Evolutionary conservation across 2,888 invertebrate genomes (phyloP), one percentile per base, ranked within the genome.

Genomic region (Malthinus seriepunctatus): DNA sequence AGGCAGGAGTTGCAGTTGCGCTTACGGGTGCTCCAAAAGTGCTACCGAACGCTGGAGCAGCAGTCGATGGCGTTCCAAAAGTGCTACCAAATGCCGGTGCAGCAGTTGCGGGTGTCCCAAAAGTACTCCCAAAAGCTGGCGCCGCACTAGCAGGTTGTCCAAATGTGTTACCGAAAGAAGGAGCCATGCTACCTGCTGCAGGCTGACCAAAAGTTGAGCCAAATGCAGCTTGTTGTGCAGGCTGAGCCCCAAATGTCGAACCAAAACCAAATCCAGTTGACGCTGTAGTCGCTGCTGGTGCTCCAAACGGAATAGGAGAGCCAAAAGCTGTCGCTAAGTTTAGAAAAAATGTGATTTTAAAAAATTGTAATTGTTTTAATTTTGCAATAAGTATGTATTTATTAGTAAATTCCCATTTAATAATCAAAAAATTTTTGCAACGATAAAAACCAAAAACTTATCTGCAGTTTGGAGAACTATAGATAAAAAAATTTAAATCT

Each of bases 261-360:
- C 83, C 83, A 73, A 83, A 83, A 38, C 76, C 80, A 68, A 81
- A 81, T 8, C 79, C 79, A n/a, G 80, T 73, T 5, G 78, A 68
- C 1, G 83, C 80, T 4, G 82, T 77, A 10, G 83, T 69, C 35
- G 77, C 70, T 7, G 80, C 72, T 14, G 61, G 31, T n/a, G 53
- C 69, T 11, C 74, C 77, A 61, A 81, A 81, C 31, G 62, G 48
- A 38, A 62, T 32, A 32, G 79, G 78, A 34, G 78, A 71, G 23
- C 80, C 80, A 65, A 83, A 83, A 31, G 78, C 81, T 57, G 80
- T 78, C 63, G 75, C 73, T 76, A 58, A 39, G 71, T 66, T 60
- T 46, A 51, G 56, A 55, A 49, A 39, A 3, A 2, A 23, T 4
- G 9, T 39, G 5, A 39, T 42, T 9, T 35, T 35, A 9, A 35